Percentiles rank a stretch among this genome's conserved stretches.
Conservation (phyloP, 2,888 invertebrate genomes). For the Apeira syringaria region DNA sequence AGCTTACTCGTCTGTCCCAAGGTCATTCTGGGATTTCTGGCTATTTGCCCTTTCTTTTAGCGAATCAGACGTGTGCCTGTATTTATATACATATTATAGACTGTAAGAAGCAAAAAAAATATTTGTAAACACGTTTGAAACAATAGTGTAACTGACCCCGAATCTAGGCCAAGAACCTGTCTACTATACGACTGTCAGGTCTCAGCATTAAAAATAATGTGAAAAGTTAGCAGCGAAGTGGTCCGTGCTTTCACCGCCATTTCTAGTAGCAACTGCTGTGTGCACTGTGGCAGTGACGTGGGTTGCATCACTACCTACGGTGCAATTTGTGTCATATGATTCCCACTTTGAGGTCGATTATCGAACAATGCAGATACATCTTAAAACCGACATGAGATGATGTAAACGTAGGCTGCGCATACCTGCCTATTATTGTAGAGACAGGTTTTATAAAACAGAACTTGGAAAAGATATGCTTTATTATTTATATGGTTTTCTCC, state of each 20-base stretch:
- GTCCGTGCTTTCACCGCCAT: constrained; percentile 18
- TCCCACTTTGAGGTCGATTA: constrained; percentile 13
- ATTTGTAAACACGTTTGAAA: constrained; percentile 13
- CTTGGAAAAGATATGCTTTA: too few species aligned
- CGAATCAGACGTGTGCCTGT: too few species aligned
- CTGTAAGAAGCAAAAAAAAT: too few species aligned
- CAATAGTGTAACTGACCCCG: constrained; percentile 15
- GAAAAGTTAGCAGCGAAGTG: constrained; percentile 8
- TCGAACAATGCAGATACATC: constrained; percentile 3
- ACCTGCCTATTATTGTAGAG: too few species aligned
- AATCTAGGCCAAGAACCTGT: constrained; percentile 17
- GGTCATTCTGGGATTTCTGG: too few species aligned
- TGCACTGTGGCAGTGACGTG: constrained; percentile 8
- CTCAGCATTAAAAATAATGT: constrained; percentile 18
- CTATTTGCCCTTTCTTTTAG: too few species aligned
- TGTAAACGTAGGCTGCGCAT: too few species aligned
- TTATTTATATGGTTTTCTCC: too few species aligned
- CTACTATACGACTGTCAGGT: constrained; percentile 1
- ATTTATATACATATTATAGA: too few species aligned
- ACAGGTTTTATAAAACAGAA: too few species aligned
- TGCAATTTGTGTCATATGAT: constrained; percentile 15
- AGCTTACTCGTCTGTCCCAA: too few species aligned
- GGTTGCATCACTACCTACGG: constrained; percentile 19
- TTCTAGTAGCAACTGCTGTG: constrained; percentile 4
- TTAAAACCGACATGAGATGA: not conserved